Base-by-base conservation (phyloP, 1,140 invertebrate genomes). In the Holotrichia oblita region DNA sequence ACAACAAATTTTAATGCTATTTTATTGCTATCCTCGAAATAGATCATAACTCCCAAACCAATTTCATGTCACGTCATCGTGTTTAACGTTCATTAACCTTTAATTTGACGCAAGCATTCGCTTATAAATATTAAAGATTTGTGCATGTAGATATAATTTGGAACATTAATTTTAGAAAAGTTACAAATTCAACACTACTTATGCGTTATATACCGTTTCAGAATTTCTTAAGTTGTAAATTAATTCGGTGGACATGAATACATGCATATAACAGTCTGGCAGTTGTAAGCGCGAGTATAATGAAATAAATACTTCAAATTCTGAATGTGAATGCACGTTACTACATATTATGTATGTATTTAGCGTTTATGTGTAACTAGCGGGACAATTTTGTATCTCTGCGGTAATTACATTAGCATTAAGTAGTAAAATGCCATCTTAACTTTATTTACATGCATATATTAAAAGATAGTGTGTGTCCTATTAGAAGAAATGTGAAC, bases 91-190 rank as follows among this genome's bases (percentile, higher is more conserved):
- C 48, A 55, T n/a, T 55, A 55, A 55, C 48, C 48, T 55, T 17
- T 55, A 55, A 55, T 55, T 55, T 55, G n/a, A 55, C 48, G n/a
- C 17, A 17, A 10, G 14, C 14, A 55, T 55, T 17, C 6, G 14
- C 12, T 55, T 17, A 55, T 55, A 55, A 55, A 55, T 55, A 55
- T 55, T 55, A 55, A 55, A 55, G 14, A 55, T 55, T n/a, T 55
- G 17, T 55, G n/a, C 48, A 7, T 14, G 27, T 34, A 34, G 27
- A 34, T 34, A 34, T 34, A 34, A 34, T 34, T 34, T 4, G 27
- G 27, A 34, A 34, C 27, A 34, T 34, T 34, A 34, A 34, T 34
- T 34, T 34, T 4, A 34, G 27, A 34, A 34, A 34, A 34, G 27
- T 34, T 34, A 34, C 27, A 34, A 34, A 34, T 34, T 34, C 27